Conservation (phyloP, 30 jellyfish, hydroid and myxozoan genomes). For the Clytia hemisphaerica region DNA sequence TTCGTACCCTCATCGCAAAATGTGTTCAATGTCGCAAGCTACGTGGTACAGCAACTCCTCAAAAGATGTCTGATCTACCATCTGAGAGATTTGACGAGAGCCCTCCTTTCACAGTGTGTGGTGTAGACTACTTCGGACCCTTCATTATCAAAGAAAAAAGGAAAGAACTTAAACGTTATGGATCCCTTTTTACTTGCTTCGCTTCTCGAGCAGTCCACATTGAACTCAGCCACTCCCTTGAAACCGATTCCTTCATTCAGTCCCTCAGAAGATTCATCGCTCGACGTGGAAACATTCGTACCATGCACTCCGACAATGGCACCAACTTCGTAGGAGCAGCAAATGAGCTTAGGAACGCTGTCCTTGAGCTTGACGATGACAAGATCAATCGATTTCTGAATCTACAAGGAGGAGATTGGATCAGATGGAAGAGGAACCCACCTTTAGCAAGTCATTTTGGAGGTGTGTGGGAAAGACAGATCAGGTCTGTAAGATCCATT, state of each 20-base stretch:
- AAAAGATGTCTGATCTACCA: conserved; percentile 37
- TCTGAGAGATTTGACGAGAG: conserved; percentile 14
- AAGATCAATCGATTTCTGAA: background rate
- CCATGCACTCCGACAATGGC: conserved; percentile 34
- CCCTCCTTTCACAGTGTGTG: conserved; percentile 39
- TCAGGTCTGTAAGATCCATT: conserved; percentile 3
- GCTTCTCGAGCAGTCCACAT: conserved; percentile 21
- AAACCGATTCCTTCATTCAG: conserved; percentile 24
- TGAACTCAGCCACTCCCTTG: conserved; percentile 24
- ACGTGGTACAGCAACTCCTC: conserved; percentile 14
- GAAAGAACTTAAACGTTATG: conserved; percentile 20
- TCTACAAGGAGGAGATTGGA: no score
- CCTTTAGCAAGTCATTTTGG: conserved; percentile 15
- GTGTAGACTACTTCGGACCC: conserved; percentile 42
- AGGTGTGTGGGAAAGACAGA: conserved; percentile 19
- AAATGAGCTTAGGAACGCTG: conserved; percentile 19
- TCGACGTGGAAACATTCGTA: conserved; percentile 32
- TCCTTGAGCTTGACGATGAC: background rate
- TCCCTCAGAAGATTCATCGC: conserved; percentile 27
- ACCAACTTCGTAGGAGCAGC: conserved; percentile 35
- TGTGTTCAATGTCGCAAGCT: conserved; percentile 26
- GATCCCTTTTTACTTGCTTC: conserved; percentile 18
- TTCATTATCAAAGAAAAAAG: conserved; percentile 25
- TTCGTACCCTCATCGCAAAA: conserved; percentile 9
- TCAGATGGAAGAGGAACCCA: conserved; percentile 8